Evolutionary conservation across 35 echinoderm and acorn worm species (phyloP).

Genomic region (Ophioderma brevispina): DNA sequence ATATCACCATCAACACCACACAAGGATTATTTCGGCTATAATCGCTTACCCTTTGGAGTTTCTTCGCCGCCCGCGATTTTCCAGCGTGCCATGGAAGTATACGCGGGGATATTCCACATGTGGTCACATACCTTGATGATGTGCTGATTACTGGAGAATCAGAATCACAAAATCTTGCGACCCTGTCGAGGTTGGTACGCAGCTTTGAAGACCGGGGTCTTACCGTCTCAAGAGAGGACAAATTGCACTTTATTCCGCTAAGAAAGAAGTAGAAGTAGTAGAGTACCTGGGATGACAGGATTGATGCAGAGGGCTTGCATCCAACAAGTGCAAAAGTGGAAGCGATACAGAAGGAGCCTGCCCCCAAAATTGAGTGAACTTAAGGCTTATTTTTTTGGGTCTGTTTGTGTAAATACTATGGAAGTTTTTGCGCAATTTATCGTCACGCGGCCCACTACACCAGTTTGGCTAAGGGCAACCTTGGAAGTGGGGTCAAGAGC

Average conservation of each 20-base stretch:
- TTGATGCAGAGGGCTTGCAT: slow-evolving; percentile 17
- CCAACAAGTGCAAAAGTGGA: slow-evolving; percentile 22
- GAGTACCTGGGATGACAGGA: slow-evolving; percentile 42
- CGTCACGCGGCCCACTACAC: slow-evolving; percentile 10
- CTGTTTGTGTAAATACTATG: slow-evolving; percentile 58
- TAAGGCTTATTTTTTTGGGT: slow-evolving; percentile 54
- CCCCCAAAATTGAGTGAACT: slow-evolving; percentile 39
- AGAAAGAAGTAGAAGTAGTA: too few relatives aligned
- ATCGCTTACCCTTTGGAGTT: slow-evolving; percentile 55
- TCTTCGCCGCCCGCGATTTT: slow-evolving; percentile 20
- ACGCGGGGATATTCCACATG: slow-evolving; percentile 22
- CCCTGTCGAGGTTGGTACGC: slow-evolving; percentile 39
- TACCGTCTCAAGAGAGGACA: slow-evolving; percentile 26
- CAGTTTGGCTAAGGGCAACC: not conserved
- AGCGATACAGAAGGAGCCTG: slow-evolving; percentile 26
- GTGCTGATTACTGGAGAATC: slow-evolving; percentile 41
- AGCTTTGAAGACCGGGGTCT: slow-evolving; percentile 42
- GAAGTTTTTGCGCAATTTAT: slow-evolving; percentile 63
- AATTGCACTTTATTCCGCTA: slow-evolving; percentile 18
- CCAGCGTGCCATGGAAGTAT: too few relatives aligned
- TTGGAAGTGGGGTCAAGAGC: slow-evolving; percentile 3
- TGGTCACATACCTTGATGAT: slow-evolving; percentile 65
- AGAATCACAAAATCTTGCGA: slow-evolving; percentile 45
- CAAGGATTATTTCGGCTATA: slow-evolving; percentile 47
- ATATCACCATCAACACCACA: slow-evolving; percentile 58